Percentiles rank a stretch among this genome's conserved stretches.
Evolutionary conservation across 1,140 invertebrate species (phyloP).

Genomic region (Lordiphosa collinella): DNA sequence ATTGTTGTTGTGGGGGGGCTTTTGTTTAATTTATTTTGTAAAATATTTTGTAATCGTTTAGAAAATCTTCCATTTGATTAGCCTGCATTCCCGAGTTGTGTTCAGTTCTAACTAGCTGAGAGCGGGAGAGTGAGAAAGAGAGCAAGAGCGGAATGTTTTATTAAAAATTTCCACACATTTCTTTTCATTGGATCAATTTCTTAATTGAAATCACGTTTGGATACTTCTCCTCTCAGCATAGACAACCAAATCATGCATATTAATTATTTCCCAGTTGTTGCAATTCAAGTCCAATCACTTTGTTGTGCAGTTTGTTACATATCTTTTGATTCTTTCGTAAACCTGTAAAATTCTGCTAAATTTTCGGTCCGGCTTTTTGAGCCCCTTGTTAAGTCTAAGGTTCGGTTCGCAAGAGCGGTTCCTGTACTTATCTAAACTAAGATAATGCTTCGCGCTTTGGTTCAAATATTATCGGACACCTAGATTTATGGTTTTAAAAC

Average conservation of each 20-base stretch:
- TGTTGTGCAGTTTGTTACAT: background rate
- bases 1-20: slow-evolving; percentile 15
- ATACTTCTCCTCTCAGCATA: background rate
- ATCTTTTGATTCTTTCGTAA: too few relatives aligned
- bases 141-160: background rate
- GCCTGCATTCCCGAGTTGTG: background rate
- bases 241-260: background rate
- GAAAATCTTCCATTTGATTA: slow-evolving; percentile 52
- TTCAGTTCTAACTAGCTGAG: too few relatives aligned
- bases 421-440: too few relatives aligned
- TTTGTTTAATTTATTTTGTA: background rate
- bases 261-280: background rate
- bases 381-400: too few relatives aligned
- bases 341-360: too few relatives aligned
- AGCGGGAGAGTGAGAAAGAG: too few relatives aligned
- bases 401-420: too few relatives aligned
- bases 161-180: slow-evolving; percentile 5
- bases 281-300: background rate
- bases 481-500: too few relatives aligned
- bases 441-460: too few relatives aligned
- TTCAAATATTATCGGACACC: too few relatives aligned
- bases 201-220: background rate
- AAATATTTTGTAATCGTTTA: slow-evolving; percentile 6
- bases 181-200: slow-evolving; percentile 5
- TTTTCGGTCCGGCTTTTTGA: too few relatives aligned